Base-by-base conservation (phyloP, 2,888 invertebrate species). In the Stenodema calcarata region DNA sequence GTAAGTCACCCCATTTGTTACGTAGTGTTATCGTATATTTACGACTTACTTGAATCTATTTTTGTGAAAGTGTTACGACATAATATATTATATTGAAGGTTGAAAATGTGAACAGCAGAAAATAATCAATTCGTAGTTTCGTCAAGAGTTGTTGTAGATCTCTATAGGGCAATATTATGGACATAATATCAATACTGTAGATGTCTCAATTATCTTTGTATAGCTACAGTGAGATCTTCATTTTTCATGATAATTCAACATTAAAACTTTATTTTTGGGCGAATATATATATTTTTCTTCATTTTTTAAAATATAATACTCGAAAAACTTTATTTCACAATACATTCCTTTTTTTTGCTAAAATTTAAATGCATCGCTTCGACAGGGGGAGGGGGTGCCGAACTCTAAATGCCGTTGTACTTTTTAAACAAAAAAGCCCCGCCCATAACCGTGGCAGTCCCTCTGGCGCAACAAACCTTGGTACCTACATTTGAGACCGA, bases 401-500 rank as follows among this genome's bases (percentile, higher is more conserved):
- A 73, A 30, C 73, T 73, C 73, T 62, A 62, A 62, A 62, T 80
- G 50, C 80, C 54, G 50, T 80, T 28, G 30, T 62, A 62, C 62
- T 62, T 27, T 44, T 78, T 14, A 70, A 50, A 69, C 30, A 28
- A 30, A 0, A 70, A 80, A 69, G n/a, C 42, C 69, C 35, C 80
- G 84, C 84, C 84, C 84, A 84, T 84, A 84, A 84, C 84, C 35
- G 54, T 50, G 75, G 84, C 75, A 18, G 44, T 82, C 30, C 42
- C 84, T 47, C 27, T 50, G n/a, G 54, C 44, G 44, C 18, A 47
- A 84, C 84, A 84, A 84, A 47, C 27, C 84, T 42, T 84, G 84
- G 44, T 41, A 82, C 84, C 84, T 84, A 84, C 84, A 84, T 84
- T 84, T 84, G 84, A 30, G 84, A 42, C 75, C 84, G 84, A 84